Percentiles rank a stretch among this genome's conserved stretches.
These are phyloP conservation scores for Lepidochitona cinerea DNA, from an alignment of 2,888 invertebrate genomes.

Conservation along the genomic window DNA sequence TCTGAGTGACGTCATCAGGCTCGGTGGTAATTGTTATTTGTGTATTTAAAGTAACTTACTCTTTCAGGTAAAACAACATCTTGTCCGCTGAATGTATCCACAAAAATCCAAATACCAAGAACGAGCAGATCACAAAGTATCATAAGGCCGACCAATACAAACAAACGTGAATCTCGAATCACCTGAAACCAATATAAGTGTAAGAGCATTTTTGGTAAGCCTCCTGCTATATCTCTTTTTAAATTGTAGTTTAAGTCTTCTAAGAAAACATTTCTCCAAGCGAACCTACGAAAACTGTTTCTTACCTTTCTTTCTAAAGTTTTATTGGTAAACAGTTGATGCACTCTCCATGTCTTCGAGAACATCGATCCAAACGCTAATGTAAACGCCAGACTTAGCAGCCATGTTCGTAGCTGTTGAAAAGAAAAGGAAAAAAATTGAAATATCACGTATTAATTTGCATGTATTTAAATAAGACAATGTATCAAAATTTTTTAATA, in stretches of 20 bases:
- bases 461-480: no score
- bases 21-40: no score
- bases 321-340: constrained; percentile 52
- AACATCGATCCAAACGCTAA: constrained; percentile 53
- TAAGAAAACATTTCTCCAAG: no score
- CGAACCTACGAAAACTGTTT: no score
- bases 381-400: constrained; percentile 44
- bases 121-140: constrained; percentile 18
- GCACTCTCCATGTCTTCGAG: constrained; percentile 52
- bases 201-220: no score
- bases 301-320: constrained; percentile 43
- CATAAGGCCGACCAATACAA: constrained; percentile 18
- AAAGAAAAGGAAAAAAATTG: no score
- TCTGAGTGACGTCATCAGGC: no score
- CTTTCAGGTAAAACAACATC: constrained; percentile 1
- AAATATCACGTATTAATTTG: no score
- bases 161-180: constrained; percentile 21
- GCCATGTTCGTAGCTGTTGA: constrained; percentile 47
- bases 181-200: no score
- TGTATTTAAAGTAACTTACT: background rate
- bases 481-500: no score
- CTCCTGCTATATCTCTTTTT: no score
- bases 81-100: constrained; percentile 8
- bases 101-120: constrained; percentile 16
- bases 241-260: no score